Evolutionary conservation across 2,113 vertebrate species (phyloP).

Genomic region (Coptodon bakossiorum): DNA sequence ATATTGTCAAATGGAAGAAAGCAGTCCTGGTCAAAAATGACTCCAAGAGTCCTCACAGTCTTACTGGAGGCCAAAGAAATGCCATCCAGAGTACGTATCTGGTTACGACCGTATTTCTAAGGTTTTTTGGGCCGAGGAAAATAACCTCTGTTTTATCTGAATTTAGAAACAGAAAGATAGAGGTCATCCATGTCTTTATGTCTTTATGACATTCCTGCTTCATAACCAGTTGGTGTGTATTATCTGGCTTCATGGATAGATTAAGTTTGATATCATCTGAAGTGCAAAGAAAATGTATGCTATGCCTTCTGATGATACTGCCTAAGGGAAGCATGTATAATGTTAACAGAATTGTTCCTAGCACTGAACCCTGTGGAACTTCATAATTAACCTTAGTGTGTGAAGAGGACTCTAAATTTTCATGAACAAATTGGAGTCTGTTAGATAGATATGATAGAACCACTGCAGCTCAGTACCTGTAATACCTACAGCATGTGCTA

Average conservation of each 20-base stretch:
- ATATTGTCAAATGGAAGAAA: not conserved
- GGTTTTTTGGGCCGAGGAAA: not conserved
- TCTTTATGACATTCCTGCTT: not conserved
- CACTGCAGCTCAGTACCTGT: rapidly evolving
- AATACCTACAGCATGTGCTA: not conserved
- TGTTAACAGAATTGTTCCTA: not conserved
- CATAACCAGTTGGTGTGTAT: not conserved
- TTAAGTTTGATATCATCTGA: not conserved
- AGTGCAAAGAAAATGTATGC: not conserved
- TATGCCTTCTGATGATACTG: rapidly evolving
- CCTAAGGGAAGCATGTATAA: not conserved
- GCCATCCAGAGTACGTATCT: not conserved
- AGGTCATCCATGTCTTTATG: rapidly evolving
- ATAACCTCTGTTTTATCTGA: not conserved
- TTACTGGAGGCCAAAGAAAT: not conserved
- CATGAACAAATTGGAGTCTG: rapidly evolving
- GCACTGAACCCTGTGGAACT: not conserved
- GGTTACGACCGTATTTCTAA: not conserved
- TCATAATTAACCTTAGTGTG: rapidly evolving
- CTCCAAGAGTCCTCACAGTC: not conserved
- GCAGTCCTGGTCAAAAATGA: not conserved
- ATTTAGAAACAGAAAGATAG: not conserved
- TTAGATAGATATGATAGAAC: not conserved
- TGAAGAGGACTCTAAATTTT: rapidly evolving
- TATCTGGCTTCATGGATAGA: not conserved